Conservation (phyloP, 1,140 invertebrate species). For the Eufriesea mexicana region DNA sequence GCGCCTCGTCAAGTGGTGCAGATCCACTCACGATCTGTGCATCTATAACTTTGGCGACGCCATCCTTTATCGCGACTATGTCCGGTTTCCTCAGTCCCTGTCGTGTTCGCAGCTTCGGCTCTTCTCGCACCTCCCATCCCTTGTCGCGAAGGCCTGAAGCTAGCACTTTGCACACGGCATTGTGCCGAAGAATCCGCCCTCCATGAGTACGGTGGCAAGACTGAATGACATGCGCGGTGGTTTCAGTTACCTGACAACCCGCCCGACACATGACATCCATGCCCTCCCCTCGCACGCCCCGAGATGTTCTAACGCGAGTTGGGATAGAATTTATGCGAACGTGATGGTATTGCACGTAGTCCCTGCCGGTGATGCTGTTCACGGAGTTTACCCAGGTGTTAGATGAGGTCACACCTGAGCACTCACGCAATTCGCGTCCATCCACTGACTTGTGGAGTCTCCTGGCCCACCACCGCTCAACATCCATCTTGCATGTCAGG, state of each 20-base stretch:
- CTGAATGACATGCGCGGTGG: background rate
- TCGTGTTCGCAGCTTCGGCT: conserved; percentile 14
- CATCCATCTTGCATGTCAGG: too few relatives aligned
- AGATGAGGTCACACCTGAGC: too few relatives aligned
- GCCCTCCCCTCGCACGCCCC: background rate
- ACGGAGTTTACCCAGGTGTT: too few relatives aligned
- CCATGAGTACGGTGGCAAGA: background rate
- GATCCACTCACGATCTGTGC: background rate
- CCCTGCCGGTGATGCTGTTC: too few relatives aligned
- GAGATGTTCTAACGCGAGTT: background rate
- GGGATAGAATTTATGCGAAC: background rate
- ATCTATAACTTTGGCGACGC: background rate
- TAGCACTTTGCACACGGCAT: background rate
- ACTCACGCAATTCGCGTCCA: too few relatives aligned
- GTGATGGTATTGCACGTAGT: too few relatives aligned
- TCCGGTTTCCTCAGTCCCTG: conserved; percentile 44
- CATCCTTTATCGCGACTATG: background rate
- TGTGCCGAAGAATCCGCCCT: background rate
- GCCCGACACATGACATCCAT: background rate
- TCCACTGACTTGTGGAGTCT: too few relatives aligned
- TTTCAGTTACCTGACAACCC: background rate
- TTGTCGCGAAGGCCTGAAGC: background rate
- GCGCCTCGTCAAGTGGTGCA: too few relatives aligned
- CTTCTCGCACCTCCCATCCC: conserved; percentile 19
- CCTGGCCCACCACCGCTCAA: too few relatives aligned